These are phyloP conservation scores for Astropecten irregularis DNA, from an alignment of 53 echinoderm and acorn worm species.

Conservation along the genomic window DNA sequence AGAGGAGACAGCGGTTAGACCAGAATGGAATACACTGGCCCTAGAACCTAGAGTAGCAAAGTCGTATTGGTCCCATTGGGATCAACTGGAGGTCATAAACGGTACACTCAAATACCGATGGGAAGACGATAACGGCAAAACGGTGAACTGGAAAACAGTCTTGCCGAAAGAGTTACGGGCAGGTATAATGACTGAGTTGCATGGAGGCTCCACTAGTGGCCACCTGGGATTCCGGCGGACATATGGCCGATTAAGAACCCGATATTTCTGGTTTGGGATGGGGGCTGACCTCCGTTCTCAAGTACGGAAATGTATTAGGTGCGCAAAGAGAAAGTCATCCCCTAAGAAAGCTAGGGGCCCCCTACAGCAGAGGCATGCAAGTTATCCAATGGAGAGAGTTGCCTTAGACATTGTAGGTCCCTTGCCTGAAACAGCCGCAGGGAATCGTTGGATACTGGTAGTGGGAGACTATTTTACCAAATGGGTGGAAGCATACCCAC, in stretches of 20 bases:
- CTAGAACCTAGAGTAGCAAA: slow-evolving; percentile 8
- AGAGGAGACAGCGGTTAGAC: slow-evolving; percentile 13
- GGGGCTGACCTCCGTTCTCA: slow-evolving; percentile 34
- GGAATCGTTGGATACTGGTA: slow-evolving; percentile 54
- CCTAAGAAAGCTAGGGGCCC: slow-evolving; percentile 46
- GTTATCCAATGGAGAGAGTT: slow-evolving; percentile 42
- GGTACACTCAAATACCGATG: slow-evolving; percentile 52
- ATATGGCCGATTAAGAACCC: slow-evolving; percentile 18
- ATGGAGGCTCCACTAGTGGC: slow-evolving; percentile 47
- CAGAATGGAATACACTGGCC: slow-evolving; percentile 25
- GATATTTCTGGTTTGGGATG: slow-evolving; percentile 67
- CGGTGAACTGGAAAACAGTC: slow-evolving; percentile 40
- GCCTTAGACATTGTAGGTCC: slow-evolving; percentile 61
- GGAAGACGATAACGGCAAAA: slow-evolving; percentile 59
- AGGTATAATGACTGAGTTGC: slow-evolving; percentile 46
- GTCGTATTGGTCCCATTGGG: slow-evolving; percentile 60
- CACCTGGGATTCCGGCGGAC: slow-evolving; percentile 70
- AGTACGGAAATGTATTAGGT: slow-evolving; percentile 41
- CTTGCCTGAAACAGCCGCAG: slow-evolving; percentile 8
- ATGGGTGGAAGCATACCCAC: slow-evolving; percentile 11
- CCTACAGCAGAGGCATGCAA: slow-evolving; percentile 34
- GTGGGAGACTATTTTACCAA: slow-evolving; percentile 59
- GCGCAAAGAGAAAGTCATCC: slow-evolving; percentile 53
- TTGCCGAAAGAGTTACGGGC: slow-evolving; percentile 19
- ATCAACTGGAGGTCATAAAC: slow-evolving; percentile 35